A percentile compares a stretch with the other conserved stretches of the same genome.
Evolutionary conservation across 2,888 invertebrate species (phyloP).

Genomic region (Allophyes oxyacanthae): DNA sequence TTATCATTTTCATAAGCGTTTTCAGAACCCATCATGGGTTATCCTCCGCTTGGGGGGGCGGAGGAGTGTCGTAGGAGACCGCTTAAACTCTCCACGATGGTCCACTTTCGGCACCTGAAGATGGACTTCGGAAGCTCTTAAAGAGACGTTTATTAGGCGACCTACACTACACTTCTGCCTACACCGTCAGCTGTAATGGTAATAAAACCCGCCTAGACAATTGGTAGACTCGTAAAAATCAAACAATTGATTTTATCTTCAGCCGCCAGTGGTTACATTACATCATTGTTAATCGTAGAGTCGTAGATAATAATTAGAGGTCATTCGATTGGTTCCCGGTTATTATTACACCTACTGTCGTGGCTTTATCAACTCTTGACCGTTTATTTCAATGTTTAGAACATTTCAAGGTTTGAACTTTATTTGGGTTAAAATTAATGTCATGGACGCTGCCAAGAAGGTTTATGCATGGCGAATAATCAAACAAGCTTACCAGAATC

Average conservation of each 20-base stretch:
- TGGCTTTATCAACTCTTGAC: background rate
- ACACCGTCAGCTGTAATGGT: background rate
- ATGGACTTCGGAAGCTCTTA: too few relatives aligned
- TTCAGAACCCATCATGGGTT: too few relatives aligned
- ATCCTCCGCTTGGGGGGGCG: too few relatives aligned
- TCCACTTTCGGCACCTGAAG: too few relatives aligned
- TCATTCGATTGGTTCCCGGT: slow-evolving; percentile 17
- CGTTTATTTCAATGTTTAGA: slow-evolving; percentile 32
- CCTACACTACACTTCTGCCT: too few relatives aligned
- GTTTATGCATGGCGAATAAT: too few relatives aligned
- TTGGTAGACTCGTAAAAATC: slow-evolving; percentile 26
- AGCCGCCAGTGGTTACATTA: slow-evolving; percentile 3
- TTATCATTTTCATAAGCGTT: too few relatives aligned
- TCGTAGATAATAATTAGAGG: slow-evolving; percentile 44
- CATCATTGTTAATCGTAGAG: slow-evolving; percentile 15
- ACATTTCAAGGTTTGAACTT: slow-evolving; percentile 1
- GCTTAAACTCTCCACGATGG: too few relatives aligned
- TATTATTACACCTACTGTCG: slow-evolving; percentile 27
- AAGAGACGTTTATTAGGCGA: too few relatives aligned
- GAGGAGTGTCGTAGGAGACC: too few relatives aligned
- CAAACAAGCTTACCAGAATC: too few relatives aligned
- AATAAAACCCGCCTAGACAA: slow-evolving; percentile 27
- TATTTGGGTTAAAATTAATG: slow-evolving; percentile 9
- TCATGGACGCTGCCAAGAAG: slow-evolving; percentile 4
- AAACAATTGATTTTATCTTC: slow-evolving; percentile 30